Evolutionary conservation across 2,113 vertebrate genomes (phyloP).

Genomic region (Sterna hirundo): DNA sequence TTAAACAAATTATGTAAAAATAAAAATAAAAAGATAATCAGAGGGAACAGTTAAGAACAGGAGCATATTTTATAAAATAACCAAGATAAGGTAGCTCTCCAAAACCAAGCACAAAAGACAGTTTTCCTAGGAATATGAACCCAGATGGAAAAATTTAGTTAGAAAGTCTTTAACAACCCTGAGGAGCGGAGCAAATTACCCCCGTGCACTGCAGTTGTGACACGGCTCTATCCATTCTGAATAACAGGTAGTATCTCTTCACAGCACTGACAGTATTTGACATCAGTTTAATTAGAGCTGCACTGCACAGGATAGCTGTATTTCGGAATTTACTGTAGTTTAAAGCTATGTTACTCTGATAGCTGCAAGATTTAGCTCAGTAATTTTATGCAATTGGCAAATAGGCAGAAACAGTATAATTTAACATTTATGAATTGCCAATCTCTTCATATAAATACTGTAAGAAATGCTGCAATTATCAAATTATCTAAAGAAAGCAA

Average conservation of each 20-base stretch:
- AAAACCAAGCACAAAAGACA: background rate
- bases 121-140: background rate
- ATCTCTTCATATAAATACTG: slow-evolving; percentile 35
- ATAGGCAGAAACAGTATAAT: slow-evolving; percentile 25
- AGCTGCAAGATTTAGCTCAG: slow-evolving; percentile 16
- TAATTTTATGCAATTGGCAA: slow-evolving; percentile 30
- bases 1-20: background rate
- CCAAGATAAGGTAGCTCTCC: background rate
- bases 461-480: slow-evolving; percentile 29
- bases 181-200: background rate
- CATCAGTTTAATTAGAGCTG: background rate
- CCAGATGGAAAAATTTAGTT: background rate
- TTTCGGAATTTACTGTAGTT: background rate
- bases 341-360: background rate
- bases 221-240: background rate
- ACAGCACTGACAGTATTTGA: background rate
- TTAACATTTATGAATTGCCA: slow-evolving; percentile 29
- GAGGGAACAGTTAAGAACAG: background rate
- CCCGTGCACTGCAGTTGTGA: background rate
- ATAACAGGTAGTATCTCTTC: background rate
- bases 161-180: background rate
- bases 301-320: background rate
- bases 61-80: background rate
- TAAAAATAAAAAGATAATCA: background rate
- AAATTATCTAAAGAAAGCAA: slow-evolving; percentile 5